These are phyloP conservation scores for Takifugu rubripes DNA, from an alignment of 2,797 vertebrate genomes.

Conservation along the genomic window DNA sequence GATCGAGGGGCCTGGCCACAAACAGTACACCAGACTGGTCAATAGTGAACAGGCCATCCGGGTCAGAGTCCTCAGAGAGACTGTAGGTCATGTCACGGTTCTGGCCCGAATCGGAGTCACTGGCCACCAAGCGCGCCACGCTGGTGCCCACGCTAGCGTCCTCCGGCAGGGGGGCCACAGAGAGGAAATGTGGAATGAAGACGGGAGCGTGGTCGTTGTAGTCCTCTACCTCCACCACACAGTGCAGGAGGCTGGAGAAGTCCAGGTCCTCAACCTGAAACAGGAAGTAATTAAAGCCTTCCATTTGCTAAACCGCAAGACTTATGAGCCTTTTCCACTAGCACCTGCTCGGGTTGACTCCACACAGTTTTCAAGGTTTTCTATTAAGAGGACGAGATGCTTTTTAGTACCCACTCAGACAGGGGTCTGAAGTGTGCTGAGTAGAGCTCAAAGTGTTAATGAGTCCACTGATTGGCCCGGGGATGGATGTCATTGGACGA, in stretches of 20 bases:
- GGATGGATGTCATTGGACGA: too few relatives aligned
- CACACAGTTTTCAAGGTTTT: too few relatives aligned
- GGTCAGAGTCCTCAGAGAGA: constrained; percentile 79
- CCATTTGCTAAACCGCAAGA: not conserved
- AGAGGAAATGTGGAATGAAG: constrained; percentile 81
- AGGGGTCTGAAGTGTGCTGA: too few relatives aligned
- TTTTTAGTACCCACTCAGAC: too few relatives aligned
- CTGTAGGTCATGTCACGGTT: constrained; percentile 84
- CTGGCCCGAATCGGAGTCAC: constrained; percentile 82
- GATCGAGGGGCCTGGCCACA: constrained; percentile 78
- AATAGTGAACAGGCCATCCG: constrained; percentile 75
- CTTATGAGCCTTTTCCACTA: not conserved
- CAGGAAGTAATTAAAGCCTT: not conserved
- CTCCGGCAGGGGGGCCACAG: constrained; percentile 78
- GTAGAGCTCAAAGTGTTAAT: too few relatives aligned
- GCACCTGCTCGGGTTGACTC: not conserved
- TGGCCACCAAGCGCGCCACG: constrained; percentile 77
- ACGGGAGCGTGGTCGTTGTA: constrained; percentile 86
- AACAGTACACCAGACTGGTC: constrained; percentile 78
- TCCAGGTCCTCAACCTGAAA: constrained; percentile 82
- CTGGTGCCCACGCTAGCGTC: constrained; percentile 79
- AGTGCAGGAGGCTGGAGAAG: constrained; percentile 82
- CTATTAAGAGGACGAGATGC: too few relatives aligned
- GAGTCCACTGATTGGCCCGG: too few relatives aligned
- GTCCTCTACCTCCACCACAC: constrained; percentile 85